Conservation (phyloP, 2,797 vertebrate species). For the Schizothorax lantsangensis region DNA sequence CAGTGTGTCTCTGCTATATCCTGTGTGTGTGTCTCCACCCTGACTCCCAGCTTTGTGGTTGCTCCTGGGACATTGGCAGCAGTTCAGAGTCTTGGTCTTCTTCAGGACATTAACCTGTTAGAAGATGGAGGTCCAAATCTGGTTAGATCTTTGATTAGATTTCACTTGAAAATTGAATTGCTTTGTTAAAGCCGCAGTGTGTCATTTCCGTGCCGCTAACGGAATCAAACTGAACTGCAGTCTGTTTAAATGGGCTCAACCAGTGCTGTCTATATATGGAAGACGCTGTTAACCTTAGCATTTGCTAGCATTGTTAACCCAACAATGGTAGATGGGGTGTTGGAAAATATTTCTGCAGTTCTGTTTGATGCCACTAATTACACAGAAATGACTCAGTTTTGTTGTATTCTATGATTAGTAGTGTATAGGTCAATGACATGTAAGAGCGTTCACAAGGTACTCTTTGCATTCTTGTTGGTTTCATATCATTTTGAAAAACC, state of each 20-base stretch:
- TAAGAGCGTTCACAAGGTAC: not conserved
- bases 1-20: conserved; percentile 57
- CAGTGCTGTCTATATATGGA: not conserved
- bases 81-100: conserved; percentile 17
- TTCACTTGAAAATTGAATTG: conserved; percentile 4
- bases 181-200: not conserved
- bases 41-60: conserved; percentile 36
- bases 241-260: not conserved
- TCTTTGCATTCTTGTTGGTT: not conserved
- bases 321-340: not conserved
- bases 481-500: not conserved
- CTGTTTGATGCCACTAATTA: not conserved
- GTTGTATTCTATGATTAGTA: not conserved
- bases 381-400: conserved; percentile 7
- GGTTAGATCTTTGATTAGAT: conserved; percentile 30
- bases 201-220: not conserved
- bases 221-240: not conserved
- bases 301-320: not conserved
- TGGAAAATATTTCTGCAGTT: not conserved
- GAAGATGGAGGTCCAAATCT: conserved; percentile 16
- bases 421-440: not conserved
- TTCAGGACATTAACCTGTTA: conserved; percentile 61
- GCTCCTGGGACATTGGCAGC: conserved; percentile 36
- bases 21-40: conserved; percentile 38
- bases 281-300: not conserved